A percentile compares a stretch with the other conserved stretches of the same genome.
phyloP scores from a whole-genome alignment of 2,888 invertebrate genomes.

The Nemoura dubitans region DNA sequence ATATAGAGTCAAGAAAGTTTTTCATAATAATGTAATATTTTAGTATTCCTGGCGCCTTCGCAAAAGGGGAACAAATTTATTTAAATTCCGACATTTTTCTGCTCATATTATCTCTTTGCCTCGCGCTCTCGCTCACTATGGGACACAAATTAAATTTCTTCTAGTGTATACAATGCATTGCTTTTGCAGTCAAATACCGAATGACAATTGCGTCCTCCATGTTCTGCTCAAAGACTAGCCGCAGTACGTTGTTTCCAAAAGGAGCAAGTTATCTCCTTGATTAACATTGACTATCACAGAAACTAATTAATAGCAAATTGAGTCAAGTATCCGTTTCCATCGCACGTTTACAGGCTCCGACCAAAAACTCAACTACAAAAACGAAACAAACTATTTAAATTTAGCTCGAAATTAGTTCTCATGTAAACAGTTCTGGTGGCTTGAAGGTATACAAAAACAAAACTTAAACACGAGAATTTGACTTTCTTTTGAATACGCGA shows the following conservation, averaged over 20 bases:
- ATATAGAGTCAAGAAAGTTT: neutral
- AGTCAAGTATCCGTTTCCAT: neutral
- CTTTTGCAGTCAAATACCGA: neutral
- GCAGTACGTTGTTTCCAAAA: too few species aligned
- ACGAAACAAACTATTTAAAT: conserved; percentile 1
- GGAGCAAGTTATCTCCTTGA: neutral
- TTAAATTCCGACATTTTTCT: neutral
- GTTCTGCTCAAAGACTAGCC: too few species aligned
- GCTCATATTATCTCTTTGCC: neutral
- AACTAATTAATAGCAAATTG: conserved; percentile 18
- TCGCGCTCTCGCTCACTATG: neutral
- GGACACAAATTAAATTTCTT: neutral
- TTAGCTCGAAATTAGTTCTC: conserved; percentile 14
- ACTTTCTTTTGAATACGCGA: neutral
- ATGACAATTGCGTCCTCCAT: neutral
- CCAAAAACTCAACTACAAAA: neutral
- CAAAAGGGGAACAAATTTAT: neutral
- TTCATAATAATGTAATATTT: neutral
- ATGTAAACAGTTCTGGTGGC: neutral
- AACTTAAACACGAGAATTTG: neutral
- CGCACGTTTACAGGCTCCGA: neutral
- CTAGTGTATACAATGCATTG: neutral
- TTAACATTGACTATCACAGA: neutral
- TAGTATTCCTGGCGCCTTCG: conserved; percentile 5
- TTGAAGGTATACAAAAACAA: neutral